Evolutionary conservation across 2,888 invertebrate species (phyloP), one percentile per base, ranked within the genome.

Genomic region (Sialis lutaria): DNA sequence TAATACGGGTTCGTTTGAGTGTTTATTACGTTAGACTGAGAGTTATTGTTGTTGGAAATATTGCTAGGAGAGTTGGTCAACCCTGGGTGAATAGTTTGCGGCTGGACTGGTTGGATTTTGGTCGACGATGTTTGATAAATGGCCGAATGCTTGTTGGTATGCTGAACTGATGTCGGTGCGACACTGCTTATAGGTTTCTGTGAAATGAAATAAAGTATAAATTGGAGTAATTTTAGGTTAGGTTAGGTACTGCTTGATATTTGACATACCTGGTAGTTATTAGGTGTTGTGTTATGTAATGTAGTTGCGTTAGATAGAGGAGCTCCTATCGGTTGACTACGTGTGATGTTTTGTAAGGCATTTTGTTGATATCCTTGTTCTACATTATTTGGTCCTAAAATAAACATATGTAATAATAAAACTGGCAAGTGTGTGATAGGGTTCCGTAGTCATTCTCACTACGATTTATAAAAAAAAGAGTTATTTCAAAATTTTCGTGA

Each of bases 111-210:
- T 64, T 82, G 82, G 51, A 84, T 81, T 68, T 83, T 83, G 56
- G 82, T 83, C 56, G 83, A 83, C 48, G 82, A 82, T 52, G 82
- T 82, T 67, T 83, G 83, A 67, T 82, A 83, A 55, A 84, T 79
- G 59, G 80, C 81, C 56, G 82, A 82, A 50, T 80, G 74, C 64
- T 81, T 78, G 56, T 74, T 77, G 54, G 73, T 68, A 55, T 75
- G 75, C 64, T 76, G 75, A 58, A 82, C 74, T 46, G 81, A 77
- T 52, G 80, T 82, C 52, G 88, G 86, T 53, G 87, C 86, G 52
- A 87, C 87, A 65, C 86, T 87, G 63, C 86, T 87, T 53, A 87
- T 81, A 51, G 88, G 88, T 64, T 88, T 88, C 72, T 88, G 77
- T 60, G 55, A 57, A 9, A 40, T 37, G 37, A 48, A 22, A 22